Base-by-base conservation (phyloP, 2,797 vertebrate genomes). In the Lutjanus campechanus region DNA sequence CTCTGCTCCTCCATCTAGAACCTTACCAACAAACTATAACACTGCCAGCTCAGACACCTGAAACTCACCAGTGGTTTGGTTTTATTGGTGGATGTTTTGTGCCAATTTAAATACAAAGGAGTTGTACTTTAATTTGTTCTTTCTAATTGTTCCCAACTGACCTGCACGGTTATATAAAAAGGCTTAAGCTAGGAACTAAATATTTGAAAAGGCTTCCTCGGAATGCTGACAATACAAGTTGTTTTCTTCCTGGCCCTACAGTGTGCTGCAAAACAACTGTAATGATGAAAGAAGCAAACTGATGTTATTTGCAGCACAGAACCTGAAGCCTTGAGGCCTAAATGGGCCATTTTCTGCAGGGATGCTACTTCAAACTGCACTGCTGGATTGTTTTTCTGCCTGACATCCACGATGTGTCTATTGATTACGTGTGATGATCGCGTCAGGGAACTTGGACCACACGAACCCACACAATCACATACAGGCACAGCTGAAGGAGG, bases 341-440 rank as follows among this genome's bases (percentile, higher is more conserved):
- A 83, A 73, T 25, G 43, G 44, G 40, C 64, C 59, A 40, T 56
- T 71, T 80, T 43, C 84, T 73, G 71, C 85, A 74, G 82, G 55
- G 69, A 74, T 69, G 44, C 25, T 6, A 53, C 78, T 86, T 81
- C 49, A 78, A 72, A 56, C 55, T 16, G 56, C 13, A 29, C 71
- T 40, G 56, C 66, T 55, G 47, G 29, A 29, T 22, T 60, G 54
- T 67, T 73, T 63, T 69, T 49, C 40, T 41, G 17, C 20, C 40
- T 83, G 69, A 49, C 74, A 77, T 41, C 19, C 47, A 49, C 11
- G 59, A 76, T 79, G 87, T 68, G 51, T 50, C 76, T 22, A 68
- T 6, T 86, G 88, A 85, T 85, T 89, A 75, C 69, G 64, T 12
- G 44, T 36, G 44, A 86, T 68, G 76, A 44, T 51, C n/a, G n/a